A percentile compares a stretch with the other conserved stretches of the same genome.
These are phyloP conservation scores for Dryococelus australis DNA, from an alignment of 2,888 invertebrate species.

Conservation along the genomic window DNA sequence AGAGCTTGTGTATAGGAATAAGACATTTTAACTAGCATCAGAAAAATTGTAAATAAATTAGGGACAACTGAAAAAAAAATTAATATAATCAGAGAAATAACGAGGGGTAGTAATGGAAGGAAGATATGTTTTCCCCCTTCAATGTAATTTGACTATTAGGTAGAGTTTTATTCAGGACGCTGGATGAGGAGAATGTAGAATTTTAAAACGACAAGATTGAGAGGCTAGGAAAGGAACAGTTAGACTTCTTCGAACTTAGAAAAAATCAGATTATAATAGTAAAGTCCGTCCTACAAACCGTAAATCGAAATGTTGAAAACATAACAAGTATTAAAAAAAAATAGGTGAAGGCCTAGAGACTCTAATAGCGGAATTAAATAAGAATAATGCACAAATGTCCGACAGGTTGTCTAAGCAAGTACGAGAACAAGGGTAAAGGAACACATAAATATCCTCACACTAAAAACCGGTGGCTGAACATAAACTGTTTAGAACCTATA, in stretches of 20 bases:
- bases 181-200: background rate
- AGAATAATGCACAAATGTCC: too few species aligned
- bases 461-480: too few species aligned
- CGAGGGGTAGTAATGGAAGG: background rate
- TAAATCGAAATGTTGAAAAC: too few species aligned
- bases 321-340: too few species aligned
- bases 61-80: background rate
- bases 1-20: background rate
- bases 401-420: too few species aligned
- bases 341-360: too few species aligned
- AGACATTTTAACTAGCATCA: background rate
- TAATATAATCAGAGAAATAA: background rate
- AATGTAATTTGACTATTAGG: background rate
- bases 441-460: too few species aligned
- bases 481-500: too few species aligned
- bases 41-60: background rate
- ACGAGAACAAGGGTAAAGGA: too few species aligned
- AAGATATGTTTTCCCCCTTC: background rate
- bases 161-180: background rate
- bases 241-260: background rate
- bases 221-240: background rate
- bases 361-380: too few species aligned
- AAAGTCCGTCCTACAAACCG: too few species aligned
- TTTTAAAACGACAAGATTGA: background rate
- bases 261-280: too few species aligned